Evolutionary conservation across 2,113 vertebrate species (phyloP).

Genomic region (Fregata magnificens): DNA sequence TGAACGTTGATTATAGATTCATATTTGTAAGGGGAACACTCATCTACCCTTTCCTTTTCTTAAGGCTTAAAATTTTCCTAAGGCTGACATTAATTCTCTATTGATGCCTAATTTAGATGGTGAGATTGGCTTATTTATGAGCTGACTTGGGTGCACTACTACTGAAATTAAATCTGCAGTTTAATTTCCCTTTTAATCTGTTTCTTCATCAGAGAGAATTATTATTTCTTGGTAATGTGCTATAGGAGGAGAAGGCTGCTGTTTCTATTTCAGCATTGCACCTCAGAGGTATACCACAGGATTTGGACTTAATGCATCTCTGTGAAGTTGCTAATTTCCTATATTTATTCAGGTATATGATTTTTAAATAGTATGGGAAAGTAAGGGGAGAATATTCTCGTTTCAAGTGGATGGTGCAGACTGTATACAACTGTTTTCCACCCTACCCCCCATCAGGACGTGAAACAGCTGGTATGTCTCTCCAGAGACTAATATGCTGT

Average conservation of each 20-base stretch:
- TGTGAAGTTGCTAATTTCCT: neutral
- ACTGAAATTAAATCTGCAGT: constrained; percentile 17
- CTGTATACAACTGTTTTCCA: neutral
- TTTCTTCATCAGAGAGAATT: constrained; percentile 17
- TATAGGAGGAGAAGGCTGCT: neutral
- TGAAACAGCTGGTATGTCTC: constrained; percentile 30
- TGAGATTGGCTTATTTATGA: constrained; percentile 6
- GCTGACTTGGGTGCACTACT: neutral
- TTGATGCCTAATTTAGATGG: neutral
- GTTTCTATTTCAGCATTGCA: neutral
- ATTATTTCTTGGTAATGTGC: neutral
- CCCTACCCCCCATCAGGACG: neutral
- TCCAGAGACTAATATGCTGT: neutral
- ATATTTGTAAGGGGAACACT: neutral
- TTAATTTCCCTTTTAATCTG: constrained; percentile 41
- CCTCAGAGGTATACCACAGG: neutral
- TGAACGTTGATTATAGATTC: neutral
- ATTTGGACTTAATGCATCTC: neutral
- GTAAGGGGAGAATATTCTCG: neutral
- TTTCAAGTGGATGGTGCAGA: neutral
- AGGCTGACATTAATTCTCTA: neutral
- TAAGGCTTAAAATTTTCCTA: neutral
- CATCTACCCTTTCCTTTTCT: neutral
- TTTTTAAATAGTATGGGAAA: neutral
- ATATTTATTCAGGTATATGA: neutral